Evolutionary conservation across 2,113 vertebrate species (phyloP), one percentile per base, ranked within the genome.

Genomic region (Notothenia rossii): DNA sequence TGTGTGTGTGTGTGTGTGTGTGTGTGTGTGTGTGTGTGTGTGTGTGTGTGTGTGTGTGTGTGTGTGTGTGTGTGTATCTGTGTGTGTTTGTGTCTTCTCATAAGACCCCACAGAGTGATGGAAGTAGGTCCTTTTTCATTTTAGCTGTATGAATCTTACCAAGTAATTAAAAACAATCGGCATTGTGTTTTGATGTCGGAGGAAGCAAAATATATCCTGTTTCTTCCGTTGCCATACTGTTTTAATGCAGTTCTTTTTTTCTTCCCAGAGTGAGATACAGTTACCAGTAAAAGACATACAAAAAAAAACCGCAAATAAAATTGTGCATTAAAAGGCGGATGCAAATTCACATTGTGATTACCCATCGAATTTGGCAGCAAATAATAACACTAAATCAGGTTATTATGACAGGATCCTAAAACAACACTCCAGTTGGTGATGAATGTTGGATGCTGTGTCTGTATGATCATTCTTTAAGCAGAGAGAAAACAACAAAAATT

Each of bases 401-500:
- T 40, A 25, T 25, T 25, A 25, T 25, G 25, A 25, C 25, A 25
- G 25, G 25, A 25, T 25, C 5, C 7, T 40, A 8, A 17, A 55
- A 68, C 11, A 25, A 11, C 36, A n/a, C 36, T 43, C 55, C 11
- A 51, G 51, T 48, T 51, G 6, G 5, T 11, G 0, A 48, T 66
- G 25, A 56, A 50, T 40, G 13, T 43, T 50, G 12, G 22, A 49
- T 69, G 5, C 58, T 51, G 66, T 63, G 63, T 62, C 7, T 18
- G 36, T 17, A 29, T 48, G 20, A 88, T 63, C 45, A 77, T 54
- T 73, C 25, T 36, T 53, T 18, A 7, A 12, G 70, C 6, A 43
- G 17, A 67, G 59, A 72, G 72, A 74, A 40, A 82, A 85, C 63
- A 79, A 53, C 45, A 43, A 45, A 69, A 64, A 8, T 72, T 82